Percentiles rank a stretch among this genome's conserved stretches.
phyloP scores from a whole-genome alignment of 2,797 vertebrate species.

The Diplodus sargus region DNA sequence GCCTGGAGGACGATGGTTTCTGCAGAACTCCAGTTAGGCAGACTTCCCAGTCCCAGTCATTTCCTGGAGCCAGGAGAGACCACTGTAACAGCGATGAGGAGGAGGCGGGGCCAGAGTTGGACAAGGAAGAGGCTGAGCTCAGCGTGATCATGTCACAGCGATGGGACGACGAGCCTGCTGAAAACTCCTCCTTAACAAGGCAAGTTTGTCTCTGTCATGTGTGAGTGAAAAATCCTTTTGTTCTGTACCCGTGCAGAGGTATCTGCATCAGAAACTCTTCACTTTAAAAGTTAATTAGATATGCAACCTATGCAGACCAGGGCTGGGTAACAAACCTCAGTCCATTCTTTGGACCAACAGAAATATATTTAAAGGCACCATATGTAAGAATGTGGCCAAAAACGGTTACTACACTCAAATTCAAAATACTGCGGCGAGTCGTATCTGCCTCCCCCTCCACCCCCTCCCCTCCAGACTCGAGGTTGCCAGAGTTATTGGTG shows the following conservation, averaged over 20 bases:
- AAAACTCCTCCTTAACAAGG: slow-evolving; percentile 83
- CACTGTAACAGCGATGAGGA: slow-evolving; percentile 97
- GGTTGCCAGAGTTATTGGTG: too few relatives aligned
- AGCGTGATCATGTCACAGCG: slow-evolving; percentile 96
- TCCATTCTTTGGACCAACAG: background rate
- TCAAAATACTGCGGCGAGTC: too few relatives aligned
- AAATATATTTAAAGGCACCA: background rate
- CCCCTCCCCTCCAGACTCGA: too few relatives aligned
- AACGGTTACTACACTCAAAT: too few relatives aligned
- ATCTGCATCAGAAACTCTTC: background rate
- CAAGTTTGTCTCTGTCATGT: slow-evolving; percentile 52
- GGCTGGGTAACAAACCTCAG: background rate
- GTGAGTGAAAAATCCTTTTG: background rate
- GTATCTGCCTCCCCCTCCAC: too few relatives aligned
- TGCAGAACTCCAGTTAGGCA: slow-evolving; percentile 80
- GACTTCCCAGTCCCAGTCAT: slow-evolving; percentile 81
- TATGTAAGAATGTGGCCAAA: too few relatives aligned
- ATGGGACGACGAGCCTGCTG: slow-evolving; percentile 90
- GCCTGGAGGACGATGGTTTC: slow-evolving; percentile 91
- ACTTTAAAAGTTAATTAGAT: background rate
- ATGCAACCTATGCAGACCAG: background rate
- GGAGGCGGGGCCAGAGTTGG: slow-evolving; percentile 91
- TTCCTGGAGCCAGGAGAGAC: slow-evolving; percentile 82
- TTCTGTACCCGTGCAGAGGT: background rate
- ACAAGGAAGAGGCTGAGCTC: slow-evolving; percentile 94